phyloP scores from a whole-genome alignment of 2,888 invertebrate species.

The Catocala nupta region DNA sequence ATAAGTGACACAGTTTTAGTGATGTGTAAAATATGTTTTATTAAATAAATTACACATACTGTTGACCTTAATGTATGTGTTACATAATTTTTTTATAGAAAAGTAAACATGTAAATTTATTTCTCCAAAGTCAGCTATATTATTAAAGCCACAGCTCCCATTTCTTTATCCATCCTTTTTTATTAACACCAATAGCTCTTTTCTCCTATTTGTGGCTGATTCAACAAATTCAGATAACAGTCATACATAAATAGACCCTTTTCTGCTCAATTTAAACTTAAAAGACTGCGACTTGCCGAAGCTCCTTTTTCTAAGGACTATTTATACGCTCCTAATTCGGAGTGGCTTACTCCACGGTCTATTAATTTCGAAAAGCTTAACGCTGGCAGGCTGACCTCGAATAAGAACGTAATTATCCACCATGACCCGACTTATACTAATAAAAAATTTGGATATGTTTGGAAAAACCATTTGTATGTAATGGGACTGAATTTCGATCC shows the following conservation, averaged over 20 bases:
- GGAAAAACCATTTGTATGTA: constrained; percentile 37
- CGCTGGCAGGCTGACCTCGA: constrained; percentile 22
- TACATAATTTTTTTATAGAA: too few relatives aligned
- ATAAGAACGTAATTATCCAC: constrained; percentile 47
- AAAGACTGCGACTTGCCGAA: too few relatives aligned
- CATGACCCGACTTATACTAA: constrained; percentile 37
- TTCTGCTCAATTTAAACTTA: constrained; percentile 8
- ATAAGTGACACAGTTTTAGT: too few relatives aligned
- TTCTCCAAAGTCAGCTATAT: too few relatives aligned
- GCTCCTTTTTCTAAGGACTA: constrained; percentile 8
- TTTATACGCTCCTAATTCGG: constrained; percentile 5
- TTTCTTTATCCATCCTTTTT: too few relatives aligned
- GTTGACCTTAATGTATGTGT: too few relatives aligned
- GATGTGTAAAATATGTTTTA: too few relatives aligned
- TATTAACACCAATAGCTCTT: too few relatives aligned
- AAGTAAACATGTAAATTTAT: too few relatives aligned
- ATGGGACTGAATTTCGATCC: constrained; percentile 27
- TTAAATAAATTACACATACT: too few relatives aligned
- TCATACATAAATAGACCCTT: background rate
- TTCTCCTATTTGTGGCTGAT: too few relatives aligned
- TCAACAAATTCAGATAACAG: background rate
- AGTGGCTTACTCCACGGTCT: constrained; percentile 15
- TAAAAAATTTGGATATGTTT: constrained; percentile 40
- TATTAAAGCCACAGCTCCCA: too few relatives aligned
- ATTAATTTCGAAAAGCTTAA: constrained; percentile 23